phyloP scores from a whole-genome alignment of 1,140 invertebrate species.

The Meloidogyne hapla region DNA sequence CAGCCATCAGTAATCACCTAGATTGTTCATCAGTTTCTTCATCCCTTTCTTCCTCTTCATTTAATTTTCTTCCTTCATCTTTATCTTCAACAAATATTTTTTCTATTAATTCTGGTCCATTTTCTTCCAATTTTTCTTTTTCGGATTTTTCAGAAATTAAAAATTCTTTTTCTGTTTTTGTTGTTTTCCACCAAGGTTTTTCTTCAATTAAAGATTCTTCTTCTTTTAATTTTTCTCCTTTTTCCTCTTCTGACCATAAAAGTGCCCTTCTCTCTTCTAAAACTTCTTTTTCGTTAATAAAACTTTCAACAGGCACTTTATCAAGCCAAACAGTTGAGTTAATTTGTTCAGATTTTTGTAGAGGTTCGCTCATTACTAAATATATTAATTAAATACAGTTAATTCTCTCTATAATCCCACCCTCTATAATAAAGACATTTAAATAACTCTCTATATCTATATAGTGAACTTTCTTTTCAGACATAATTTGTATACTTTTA shows the following conservation, averaged over 20 bases:
- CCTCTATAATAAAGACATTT: no score
- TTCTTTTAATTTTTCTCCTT: not conserved
- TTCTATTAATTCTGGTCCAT: not conserved
- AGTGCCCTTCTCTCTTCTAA: not conserved
- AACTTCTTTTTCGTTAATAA: not conserved
- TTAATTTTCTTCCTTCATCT: not conserved
- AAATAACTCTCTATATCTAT: no score
- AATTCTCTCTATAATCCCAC: no score
- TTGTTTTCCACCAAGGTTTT: not conserved
- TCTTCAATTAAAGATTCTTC: not conserved
- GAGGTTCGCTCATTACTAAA: not conserved
- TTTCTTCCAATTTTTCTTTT: not conserved
- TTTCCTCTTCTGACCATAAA: not conserved
- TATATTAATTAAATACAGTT: no score
- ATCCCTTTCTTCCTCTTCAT: not conserved
- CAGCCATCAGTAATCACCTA: no score
- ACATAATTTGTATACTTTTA: no score
- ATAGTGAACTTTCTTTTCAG: no score
- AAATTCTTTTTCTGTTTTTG: not conserved
- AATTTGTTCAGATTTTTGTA: not conserved
- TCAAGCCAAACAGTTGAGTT: not conserved
- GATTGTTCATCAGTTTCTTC: conserved; percentile 13
- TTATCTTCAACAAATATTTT: not conserved
- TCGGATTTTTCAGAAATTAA: not conserved
- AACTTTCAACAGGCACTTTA: not conserved